A percentile compares a stretch with the other conserved stretches of the same genome.
phyloP scores from a whole-genome alignment of 2,113 vertebrate genomes.

The Cololabis saira region DNA sequence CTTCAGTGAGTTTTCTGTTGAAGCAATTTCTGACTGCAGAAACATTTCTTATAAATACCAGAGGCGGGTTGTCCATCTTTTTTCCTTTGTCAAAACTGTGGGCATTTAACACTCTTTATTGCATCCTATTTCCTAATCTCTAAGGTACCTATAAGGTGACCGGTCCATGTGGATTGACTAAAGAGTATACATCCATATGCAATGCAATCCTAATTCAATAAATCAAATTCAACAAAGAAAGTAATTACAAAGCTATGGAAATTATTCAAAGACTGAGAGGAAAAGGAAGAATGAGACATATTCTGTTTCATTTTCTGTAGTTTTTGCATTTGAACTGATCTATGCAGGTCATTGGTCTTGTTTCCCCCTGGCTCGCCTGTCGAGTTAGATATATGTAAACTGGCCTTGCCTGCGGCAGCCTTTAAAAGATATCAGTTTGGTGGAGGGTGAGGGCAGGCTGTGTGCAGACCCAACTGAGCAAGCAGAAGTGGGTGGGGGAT shows the following conservation, averaged over 20 bases:
- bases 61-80: too few relatives aligned
- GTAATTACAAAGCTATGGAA: slow-evolving; percentile 8
- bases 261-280: slow-evolving; percentile 22
- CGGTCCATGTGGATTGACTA: background rate
- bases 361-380: slow-evolving; percentile 79
- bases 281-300: slow-evolving; percentile 46
- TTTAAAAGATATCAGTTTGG: slow-evolving; percentile 79
- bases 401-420: slow-evolving; percentile 72
- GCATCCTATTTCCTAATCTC: too few relatives aligned
- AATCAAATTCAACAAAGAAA: background rate
- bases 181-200: background rate
- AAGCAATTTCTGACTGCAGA: too few relatives aligned
- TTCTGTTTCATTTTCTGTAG: slow-evolving; percentile 52
- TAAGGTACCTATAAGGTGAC: too few relatives aligned
- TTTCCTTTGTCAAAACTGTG: too few relatives aligned
- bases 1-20: too few relatives aligned
- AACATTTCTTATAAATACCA: too few relatives aligned
- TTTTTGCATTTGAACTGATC: slow-evolving; percentile 71
- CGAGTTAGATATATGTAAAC: slow-evolving; percentile 80
- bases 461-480: slow-evolving; percentile 45
- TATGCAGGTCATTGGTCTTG: slow-evolving; percentile 80
- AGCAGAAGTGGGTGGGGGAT: slow-evolving; percentile 34
- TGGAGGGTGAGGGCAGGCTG: slow-evolving; percentile 45
- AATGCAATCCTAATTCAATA: slow-evolving; percentile 16
- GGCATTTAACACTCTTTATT: too few relatives aligned